phyloP scores from a whole-genome alignment of 2,888 invertebrate species.

The Ligdia adustata region DNA sequence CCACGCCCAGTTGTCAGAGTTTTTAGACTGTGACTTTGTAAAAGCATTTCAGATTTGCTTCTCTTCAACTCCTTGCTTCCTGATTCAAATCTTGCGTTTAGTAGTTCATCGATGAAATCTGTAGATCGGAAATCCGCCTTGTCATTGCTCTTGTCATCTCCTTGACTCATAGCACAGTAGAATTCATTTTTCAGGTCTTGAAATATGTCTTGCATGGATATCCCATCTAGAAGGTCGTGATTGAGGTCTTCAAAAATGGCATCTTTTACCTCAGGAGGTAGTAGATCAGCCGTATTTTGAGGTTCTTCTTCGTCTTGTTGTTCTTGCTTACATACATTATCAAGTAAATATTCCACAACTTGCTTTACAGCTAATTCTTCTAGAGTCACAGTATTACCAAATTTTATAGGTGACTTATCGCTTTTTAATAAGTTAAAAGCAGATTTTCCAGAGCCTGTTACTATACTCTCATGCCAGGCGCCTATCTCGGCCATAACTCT shows the following conservation, averaged over 20 bases:
- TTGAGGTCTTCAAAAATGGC: conserved; percentile 94
- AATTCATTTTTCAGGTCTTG: conserved; percentile 87
- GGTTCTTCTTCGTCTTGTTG: conserved; percentile 89
- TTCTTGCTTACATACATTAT: conserved; percentile 86
- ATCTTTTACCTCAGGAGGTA: conserved; percentile 94
- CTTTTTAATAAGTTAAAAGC: conserved; percentile 66
- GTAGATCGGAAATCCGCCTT: conserved; percentile 79
- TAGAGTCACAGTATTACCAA: conserved; percentile 71
- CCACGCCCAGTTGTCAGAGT: conserved; percentile 79
- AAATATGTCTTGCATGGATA: conserved; percentile 94
- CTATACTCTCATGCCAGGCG: conserved; percentile 85
- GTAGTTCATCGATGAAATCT: conserved; percentile 83
- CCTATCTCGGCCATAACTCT: conserved; percentile 86
- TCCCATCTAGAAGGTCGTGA: conserved; percentile 91
- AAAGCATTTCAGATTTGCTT: conserved; percentile 86
- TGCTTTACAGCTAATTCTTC: conserved; percentile 84
- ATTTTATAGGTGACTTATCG: conserved; percentile 77
- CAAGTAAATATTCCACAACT: conserved; percentile 84
- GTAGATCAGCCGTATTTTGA: conserved; percentile 90
- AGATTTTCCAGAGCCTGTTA: conserved; percentile 63
- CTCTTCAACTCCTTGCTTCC: conserved; percentile 84
- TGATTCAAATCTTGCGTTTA: conserved; percentile 78
- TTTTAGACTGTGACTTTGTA: conserved; percentile 77
- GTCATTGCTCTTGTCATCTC: conserved; percentile 71
- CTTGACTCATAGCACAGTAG: conserved; percentile 75